phyloP scores from a whole-genome alignment of 2,888 invertebrate genomes.

The Oasisia sp. region DNA sequence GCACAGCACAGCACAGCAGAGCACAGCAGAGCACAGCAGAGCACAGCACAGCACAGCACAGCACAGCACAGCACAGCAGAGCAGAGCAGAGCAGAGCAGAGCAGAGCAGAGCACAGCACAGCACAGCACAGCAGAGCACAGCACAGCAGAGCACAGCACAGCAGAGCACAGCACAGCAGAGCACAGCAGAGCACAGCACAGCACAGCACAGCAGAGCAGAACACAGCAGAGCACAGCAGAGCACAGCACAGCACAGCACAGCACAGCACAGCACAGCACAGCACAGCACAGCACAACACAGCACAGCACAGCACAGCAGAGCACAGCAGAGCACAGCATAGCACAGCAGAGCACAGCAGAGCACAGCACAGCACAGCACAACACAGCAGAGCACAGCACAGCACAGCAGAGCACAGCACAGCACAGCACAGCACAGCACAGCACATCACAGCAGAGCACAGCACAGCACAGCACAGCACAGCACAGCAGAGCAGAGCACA shows the following conservation, averaged over 20 bases:
- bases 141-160: conserved; percentile 36
- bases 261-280: conserved; percentile 31
- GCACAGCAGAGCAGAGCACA: conserved; percentile 29
- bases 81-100: conserved; percentile 29
- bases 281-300: conserved; percentile 36
- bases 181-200: conserved; percentile 35
- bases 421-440: conserved; percentile 22
- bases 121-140: conserved; percentile 36
- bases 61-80: conserved; percentile 26
- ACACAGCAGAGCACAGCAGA: conserved; percentile 21
- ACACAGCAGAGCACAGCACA: too few species aligned
- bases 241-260: conserved; percentile 21
- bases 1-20: too few species aligned
- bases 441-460: conserved; percentile 29
- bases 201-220: conserved; percentile 13
- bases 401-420: conserved; percentile 23
- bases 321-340: conserved; percentile 33
- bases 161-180: conserved; percentile 36
- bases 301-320: conserved; percentile 31
- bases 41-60: conserved; percentile 29
- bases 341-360: too few species aligned
- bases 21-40: too few species aligned
- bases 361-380: too few species aligned
- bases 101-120: conserved; percentile 36
- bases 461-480: conserved; percentile 34